Conservation (phyloP, 2,113 vertebrate genomes). For the Recurvirostra avosetta region DNA sequence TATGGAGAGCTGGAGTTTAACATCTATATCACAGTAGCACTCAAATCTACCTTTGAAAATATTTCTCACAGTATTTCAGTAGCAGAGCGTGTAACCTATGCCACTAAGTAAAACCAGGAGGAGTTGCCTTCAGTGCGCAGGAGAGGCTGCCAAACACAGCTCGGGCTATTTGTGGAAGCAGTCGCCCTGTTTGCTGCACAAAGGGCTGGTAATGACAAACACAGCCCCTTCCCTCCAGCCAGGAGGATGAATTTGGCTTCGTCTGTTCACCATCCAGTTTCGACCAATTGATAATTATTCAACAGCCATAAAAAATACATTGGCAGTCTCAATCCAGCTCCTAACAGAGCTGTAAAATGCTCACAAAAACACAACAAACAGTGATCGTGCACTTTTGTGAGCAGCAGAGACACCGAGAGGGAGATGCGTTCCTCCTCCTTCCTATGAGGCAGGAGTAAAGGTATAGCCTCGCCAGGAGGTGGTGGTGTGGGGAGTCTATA, state of each 20-base stretch:
- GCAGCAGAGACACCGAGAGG: not conserved
- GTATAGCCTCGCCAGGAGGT: slow-evolving; percentile 23
- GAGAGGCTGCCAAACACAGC: not conserved
- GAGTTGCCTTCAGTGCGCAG: not conserved
- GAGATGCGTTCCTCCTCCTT: not conserved
- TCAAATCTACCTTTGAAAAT: not conserved
- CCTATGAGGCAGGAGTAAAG: not conserved
- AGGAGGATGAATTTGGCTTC: not conserved
- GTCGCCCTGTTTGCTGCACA: not conserved
- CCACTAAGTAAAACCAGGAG: not conserved
- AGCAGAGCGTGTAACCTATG: not conserved
- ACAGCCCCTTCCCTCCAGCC: not conserved
- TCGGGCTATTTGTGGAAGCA: not conserved
- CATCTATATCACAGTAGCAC: not conserved
- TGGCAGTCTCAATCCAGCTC: not conserved
- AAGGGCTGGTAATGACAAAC: slow-evolving; percentile 1
- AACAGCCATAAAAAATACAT: slow-evolving; percentile 1
- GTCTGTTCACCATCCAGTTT: not conserved
- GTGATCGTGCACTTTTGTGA: not conserved
- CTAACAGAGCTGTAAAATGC: not conserved
- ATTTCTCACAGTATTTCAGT: not conserved
- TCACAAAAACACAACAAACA: not conserved
- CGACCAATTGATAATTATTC: not conserved
- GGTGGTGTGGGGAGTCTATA: not conserved
- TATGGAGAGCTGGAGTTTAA: not conserved